Evolutionary conservation across 2,113 vertebrate species (phyloP).

Genomic region (Cryptoleucopteryx plumbea): DNA sequence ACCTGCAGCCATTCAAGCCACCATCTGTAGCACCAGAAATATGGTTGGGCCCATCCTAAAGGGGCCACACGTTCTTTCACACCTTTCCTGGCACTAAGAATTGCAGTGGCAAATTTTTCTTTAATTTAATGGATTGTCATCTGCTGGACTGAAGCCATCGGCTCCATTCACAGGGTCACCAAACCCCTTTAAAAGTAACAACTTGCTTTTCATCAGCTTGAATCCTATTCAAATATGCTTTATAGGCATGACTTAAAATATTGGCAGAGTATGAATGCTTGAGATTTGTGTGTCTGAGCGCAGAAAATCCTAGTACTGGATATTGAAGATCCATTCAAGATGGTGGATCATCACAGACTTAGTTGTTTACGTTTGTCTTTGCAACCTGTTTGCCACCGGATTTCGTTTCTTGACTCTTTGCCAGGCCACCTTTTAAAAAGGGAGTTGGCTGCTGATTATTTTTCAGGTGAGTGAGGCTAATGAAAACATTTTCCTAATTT

Average conservation of each 20-base stretch:
- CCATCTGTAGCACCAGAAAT: not conserved
- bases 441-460: not conserved
- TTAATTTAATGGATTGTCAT: constrained; percentile 14
- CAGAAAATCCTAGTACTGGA: not conserved
- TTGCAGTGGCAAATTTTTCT: not conserved
- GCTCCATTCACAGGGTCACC: not conserved
- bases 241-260: constrained; percentile 1
- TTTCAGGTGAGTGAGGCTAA: constrained; percentile 1
- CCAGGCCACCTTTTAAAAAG: not conserved
- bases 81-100: not conserved
- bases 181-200: constrained; percentile 24
- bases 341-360: not conserved
- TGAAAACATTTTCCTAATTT: not conserved
- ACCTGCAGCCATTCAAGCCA: not conserved
- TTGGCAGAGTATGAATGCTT: not conserved
- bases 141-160: not conserved
- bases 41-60: not conserved
- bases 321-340: not conserved
- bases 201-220: constrained; percentile 24
- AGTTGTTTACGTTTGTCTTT: not conserved
- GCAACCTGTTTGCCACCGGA: not conserved
- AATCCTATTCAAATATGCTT: not conserved
- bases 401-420: not conserved
- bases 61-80: not conserved
- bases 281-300: not conserved